phyloP scores from a whole-genome alignment of 2,113 vertebrate species.

The Macrotus californicus region DNA sequence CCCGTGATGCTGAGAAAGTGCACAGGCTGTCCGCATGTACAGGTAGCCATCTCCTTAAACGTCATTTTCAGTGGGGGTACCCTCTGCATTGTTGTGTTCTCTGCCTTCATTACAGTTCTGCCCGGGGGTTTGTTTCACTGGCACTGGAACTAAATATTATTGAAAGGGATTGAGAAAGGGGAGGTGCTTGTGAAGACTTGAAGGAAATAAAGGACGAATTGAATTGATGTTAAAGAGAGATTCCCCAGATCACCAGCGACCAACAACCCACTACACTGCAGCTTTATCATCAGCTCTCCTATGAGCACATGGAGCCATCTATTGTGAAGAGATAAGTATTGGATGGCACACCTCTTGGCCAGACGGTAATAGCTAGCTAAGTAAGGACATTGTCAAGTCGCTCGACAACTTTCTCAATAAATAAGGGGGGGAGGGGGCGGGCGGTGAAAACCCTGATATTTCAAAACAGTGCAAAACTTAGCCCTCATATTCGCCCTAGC shows the following conservation, averaged over 20 bases:
- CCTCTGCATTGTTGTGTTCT: not conserved
- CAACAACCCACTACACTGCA: not conserved
- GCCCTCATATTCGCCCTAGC: not conserved
- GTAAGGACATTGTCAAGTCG: not conserved
- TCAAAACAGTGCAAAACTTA: not conserved
- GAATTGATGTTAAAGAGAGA: not conserved
- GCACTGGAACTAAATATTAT: not conserved
- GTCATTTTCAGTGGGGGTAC: constrained; percentile 16
- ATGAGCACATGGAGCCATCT: not conserved
- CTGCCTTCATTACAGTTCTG: not conserved
- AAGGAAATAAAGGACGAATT: not conserved
- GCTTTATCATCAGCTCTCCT: not conserved
- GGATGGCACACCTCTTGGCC: not conserved
- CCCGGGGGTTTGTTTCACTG: not conserved
- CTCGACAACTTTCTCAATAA: not conserved
- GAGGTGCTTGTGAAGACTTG: not conserved
- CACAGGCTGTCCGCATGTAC: not conserved
- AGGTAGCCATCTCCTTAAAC: constrained; percentile 3
- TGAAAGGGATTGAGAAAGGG: not conserved
- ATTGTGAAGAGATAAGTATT: not conserved
- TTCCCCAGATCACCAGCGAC: not conserved
- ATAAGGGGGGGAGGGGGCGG: rapidly evolving
- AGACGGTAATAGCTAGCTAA: not conserved
- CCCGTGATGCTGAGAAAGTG: not conserved
- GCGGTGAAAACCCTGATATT: not conserved